Evolutionary conservation across 2,113 vertebrate genomes (phyloP).

Genomic region (Ariopsis seemanni): DNA sequence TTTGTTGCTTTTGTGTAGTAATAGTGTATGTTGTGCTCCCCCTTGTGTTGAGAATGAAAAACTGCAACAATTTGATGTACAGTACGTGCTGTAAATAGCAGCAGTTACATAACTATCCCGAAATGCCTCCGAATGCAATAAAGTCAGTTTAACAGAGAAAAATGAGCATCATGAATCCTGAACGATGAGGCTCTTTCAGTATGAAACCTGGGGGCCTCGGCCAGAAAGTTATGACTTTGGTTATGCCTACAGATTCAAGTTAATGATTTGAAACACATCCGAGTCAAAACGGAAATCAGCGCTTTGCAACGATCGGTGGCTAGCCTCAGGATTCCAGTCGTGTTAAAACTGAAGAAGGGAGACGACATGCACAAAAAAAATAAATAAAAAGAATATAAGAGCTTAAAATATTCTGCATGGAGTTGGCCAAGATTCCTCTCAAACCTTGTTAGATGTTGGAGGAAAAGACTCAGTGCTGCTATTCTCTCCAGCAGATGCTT

Average conservation of each 20-base stretch:
- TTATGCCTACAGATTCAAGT: neutral
- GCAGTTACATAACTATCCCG: neutral
- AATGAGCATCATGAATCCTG: neutral
- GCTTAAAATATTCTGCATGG: neutral
- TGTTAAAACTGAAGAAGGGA: neutral
- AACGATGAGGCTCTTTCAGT: neutral
- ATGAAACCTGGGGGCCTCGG: neutral
- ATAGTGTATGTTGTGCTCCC: slow-evolving; percentile 35
- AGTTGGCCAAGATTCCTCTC: neutral
- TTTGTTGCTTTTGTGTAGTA: neutral
- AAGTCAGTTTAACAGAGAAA: neutral
- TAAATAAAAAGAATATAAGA: neutral
- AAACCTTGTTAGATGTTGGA: neutral
- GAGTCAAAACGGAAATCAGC: neutral
- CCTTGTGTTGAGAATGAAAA: slow-evolving; percentile 57
- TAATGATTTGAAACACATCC: neutral
- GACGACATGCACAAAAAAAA: neutral
- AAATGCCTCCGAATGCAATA: neutral
- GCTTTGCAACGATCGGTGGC: neutral
- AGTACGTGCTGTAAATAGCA: neutral
- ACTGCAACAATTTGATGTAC: neutral
- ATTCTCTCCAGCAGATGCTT: neutral
- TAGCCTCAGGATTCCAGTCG: neutral
- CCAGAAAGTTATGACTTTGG: neutral
- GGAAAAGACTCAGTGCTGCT: neutral